phyloP scores from a whole-genome alignment of 2,888 invertebrate genomes.

The Rhingia campestris region DNA sequence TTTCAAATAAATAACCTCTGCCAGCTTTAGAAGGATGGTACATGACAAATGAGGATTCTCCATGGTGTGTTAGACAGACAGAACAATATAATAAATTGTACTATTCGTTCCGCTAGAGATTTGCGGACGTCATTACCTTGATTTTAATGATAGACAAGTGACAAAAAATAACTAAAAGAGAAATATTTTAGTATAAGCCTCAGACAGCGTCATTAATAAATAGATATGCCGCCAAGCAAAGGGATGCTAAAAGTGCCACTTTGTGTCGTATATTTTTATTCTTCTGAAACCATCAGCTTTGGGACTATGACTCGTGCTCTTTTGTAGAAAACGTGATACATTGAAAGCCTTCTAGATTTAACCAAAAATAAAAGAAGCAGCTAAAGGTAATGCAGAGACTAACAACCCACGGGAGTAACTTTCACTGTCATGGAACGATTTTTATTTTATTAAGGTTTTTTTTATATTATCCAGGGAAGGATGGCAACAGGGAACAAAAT shows the following conservation, averaged over 20 bases:
- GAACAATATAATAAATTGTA: neutral
- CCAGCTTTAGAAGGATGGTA: conserved; percentile 19
- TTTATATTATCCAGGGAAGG: conserved; percentile 6
- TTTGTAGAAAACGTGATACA: conserved; percentile 27
- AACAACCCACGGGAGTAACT: conserved; percentile 10
- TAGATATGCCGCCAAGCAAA: conserved; percentile 5
- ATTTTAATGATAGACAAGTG: conserved; percentile 36
- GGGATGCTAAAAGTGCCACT: conserved; percentile 43
- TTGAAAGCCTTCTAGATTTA: conserved; percentile 28
- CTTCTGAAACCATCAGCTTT: neutral
- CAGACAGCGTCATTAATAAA: neutral
- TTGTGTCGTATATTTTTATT: conserved; percentile 17
- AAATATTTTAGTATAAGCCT: neutral
- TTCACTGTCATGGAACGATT: conserved; percentile 15
- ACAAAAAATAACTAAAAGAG: neutral
- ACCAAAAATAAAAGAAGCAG: neutral
- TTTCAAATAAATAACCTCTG: conserved; percentile 14
- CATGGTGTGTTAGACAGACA: neutral
- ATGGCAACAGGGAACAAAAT: conserved; percentile 35
- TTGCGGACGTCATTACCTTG: conserved; percentile 34
- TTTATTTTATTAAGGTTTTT: conserved; percentile 28
- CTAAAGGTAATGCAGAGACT: neutral
- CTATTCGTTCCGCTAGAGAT: neutral
- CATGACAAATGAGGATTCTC: conserved; percentile 34
- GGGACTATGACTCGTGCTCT: conserved; percentile 16